Percentiles rank a stretch among this genome's conserved stretches.
Evolutionary conservation across 2,888 invertebrate genomes (phyloP).

Genomic region (Phalera bucephala): DNA sequence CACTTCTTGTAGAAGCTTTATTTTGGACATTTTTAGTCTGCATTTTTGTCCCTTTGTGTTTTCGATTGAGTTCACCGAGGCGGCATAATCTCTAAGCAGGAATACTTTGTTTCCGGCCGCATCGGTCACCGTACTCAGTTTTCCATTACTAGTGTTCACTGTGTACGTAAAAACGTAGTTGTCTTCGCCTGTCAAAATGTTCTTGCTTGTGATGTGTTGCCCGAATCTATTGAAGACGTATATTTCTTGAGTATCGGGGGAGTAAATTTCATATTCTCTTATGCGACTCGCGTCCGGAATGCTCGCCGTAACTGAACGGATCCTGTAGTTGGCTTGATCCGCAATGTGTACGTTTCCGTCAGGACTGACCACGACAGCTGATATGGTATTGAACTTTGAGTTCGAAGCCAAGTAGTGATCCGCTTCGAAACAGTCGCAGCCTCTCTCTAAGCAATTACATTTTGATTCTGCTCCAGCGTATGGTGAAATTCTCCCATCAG

Average conservation of each 20-base stretch:
- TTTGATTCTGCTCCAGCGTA: slow-evolving; percentile 97
- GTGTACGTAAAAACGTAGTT: slow-evolving; percentile 97
- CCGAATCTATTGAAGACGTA: slow-evolving; percentile 97
- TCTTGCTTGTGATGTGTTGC: slow-evolving; percentile 96
- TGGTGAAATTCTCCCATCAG: slow-evolving; percentile 96
- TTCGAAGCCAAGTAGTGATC: slow-evolving; percentile 96
- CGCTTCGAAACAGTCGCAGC: slow-evolving; percentile 96
- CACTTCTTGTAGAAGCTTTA: slow-evolving; percentile 95
- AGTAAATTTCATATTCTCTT: slow-evolving; percentile 96
- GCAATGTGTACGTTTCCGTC: slow-evolving; percentile 97
- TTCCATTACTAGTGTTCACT: slow-evolving; percentile 87
- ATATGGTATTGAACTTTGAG: slow-evolving; percentile 96
- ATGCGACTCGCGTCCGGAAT: slow-evolving; percentile 93
- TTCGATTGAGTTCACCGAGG: slow-evolving; percentile 96
- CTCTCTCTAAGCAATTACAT: slow-evolving; percentile 95
- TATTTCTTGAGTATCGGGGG: slow-evolving; percentile 97
- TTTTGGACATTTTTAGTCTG: slow-evolving; percentile 94
- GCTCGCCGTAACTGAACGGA: slow-evolving; percentile 94
- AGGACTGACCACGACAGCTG: slow-evolving; percentile 95
- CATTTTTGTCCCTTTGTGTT: slow-evolving; percentile 97
- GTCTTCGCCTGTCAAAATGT: slow-evolving; percentile 97
- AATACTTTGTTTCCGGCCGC: slow-evolving; percentile 96
- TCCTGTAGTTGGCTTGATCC: slow-evolving; percentile 96
- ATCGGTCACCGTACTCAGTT: slow-evolving; percentile 96
- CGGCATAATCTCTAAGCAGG: slow-evolving; percentile 91